phyloP scores from a whole-genome alignment of 2,113 vertebrate genomes.

The Semnornis frantzii region DNA sequence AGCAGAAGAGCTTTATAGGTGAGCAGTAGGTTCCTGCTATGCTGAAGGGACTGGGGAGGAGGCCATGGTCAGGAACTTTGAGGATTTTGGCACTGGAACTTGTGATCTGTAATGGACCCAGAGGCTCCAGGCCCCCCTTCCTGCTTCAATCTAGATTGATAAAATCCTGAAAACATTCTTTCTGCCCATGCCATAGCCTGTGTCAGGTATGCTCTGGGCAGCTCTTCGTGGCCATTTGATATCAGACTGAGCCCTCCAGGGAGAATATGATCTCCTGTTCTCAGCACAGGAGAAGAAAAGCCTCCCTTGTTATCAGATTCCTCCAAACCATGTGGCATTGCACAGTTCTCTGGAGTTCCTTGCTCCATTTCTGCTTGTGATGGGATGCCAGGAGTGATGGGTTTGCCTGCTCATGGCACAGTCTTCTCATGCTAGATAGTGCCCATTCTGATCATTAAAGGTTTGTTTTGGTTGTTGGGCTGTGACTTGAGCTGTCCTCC shows the following conservation, averaged over 20 bases:
- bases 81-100: background rate
- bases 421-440: background rate
- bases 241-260: background rate
- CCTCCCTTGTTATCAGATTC: background rate
- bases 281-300: background rate
- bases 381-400: rapidly evolving
- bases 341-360: background rate
- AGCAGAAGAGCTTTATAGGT: slow-evolving; percentile 84
- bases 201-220: background rate
- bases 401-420: background rate
- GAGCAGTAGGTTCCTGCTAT: slow-evolving; percentile 7
- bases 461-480: background rate
- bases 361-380: background rate
- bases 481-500: background rate
- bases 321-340: background rate
- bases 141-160: background rate
- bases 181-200: background rate
- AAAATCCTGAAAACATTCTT: background rate
- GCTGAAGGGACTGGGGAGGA: background rate
- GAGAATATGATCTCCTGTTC: background rate
- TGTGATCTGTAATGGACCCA: background rate
- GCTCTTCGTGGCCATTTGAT: background rate
- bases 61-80: background rate
- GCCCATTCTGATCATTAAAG: background rate
- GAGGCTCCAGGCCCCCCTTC: background rate